Conservation (phyloP, 2,888 invertebrate genomes). For the Seladonia tumulorum region DNA sequence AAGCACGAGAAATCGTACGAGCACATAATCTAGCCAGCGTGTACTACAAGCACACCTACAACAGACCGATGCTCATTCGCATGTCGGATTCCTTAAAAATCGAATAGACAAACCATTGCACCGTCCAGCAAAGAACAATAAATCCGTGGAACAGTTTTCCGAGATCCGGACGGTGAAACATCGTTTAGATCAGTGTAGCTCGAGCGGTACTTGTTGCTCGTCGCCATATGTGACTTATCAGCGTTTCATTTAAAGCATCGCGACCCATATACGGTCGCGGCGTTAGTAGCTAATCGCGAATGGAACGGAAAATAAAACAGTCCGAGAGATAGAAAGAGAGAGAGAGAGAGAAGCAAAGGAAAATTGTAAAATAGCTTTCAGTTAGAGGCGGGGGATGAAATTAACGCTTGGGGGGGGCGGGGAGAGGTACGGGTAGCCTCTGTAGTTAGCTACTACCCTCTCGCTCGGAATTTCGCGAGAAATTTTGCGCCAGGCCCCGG, state of each 20-base stretch:
- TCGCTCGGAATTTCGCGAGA: slow-evolving; percentile 68
- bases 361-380: slow-evolving; percentile 37
- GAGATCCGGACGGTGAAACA: background rate
- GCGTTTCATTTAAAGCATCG: slow-evolving; percentile 1
- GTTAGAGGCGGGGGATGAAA: slow-evolving; percentile 47
- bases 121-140: background rate
- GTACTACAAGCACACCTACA: background rate
- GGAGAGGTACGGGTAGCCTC: slow-evolving; percentile 45
- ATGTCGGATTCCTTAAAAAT: background rate
- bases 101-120: background rate
- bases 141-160: background rate
- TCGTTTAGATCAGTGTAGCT: background rate
- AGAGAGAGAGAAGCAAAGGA: background rate
- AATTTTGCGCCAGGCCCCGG: slow-evolving; percentile 60
- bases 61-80: background rate
- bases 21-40: background rate
- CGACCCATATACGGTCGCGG: background rate
- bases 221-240: slow-evolving; percentile 5
- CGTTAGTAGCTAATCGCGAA: background rate
- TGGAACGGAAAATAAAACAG: background rate
- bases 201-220: slow-evolving; percentile 10
- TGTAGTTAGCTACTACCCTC: slow-evolving; percentile 24
- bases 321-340: background rate
- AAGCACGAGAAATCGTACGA: background rate
- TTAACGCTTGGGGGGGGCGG: slow-evolving; percentile 47